Conservation (phyloP, 2,113 vertebrate species). For the Hippopotamus amphibius region DNA sequence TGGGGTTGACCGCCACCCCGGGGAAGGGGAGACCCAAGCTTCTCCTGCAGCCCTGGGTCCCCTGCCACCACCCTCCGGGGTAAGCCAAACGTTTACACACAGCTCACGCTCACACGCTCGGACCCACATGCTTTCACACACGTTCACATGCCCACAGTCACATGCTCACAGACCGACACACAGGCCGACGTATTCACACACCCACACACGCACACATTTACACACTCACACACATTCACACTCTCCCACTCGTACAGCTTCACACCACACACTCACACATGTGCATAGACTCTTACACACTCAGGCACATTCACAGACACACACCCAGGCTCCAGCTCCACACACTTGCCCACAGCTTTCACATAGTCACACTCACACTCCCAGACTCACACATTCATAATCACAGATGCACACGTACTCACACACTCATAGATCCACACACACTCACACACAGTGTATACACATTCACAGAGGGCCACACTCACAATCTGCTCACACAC, state of each 20-base stretch:
- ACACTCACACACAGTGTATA: too few species aligned
- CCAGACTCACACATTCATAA: not conserved
- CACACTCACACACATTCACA: not conserved
- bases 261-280: not conserved
- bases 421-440: not conserved
- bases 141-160: not conserved
- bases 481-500: not conserved
- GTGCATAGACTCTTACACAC: not conserved
- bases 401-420: not conserved
- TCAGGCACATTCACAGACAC: not conserved
- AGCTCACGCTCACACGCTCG: not conserved
- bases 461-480: not conserved
- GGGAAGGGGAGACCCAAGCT: too few species aligned
- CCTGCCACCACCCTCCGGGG: not conserved
- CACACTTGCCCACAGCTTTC: not conserved
- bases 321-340: not conserved
- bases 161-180: not conserved
- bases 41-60: rapidly evolving
- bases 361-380: not conserved
- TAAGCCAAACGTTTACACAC: not conserved
- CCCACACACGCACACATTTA: not conserved
- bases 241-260: not conserved
- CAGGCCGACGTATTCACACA: not conserved
- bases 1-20: not conserved
- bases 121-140: not conserved